Percentiles rank a stretch among this genome's conserved stretches.
Evolutionary conservation across 2,888 invertebrate genomes (phyloP).

Genomic region (Acanthacorydalis orientalis): DNA sequence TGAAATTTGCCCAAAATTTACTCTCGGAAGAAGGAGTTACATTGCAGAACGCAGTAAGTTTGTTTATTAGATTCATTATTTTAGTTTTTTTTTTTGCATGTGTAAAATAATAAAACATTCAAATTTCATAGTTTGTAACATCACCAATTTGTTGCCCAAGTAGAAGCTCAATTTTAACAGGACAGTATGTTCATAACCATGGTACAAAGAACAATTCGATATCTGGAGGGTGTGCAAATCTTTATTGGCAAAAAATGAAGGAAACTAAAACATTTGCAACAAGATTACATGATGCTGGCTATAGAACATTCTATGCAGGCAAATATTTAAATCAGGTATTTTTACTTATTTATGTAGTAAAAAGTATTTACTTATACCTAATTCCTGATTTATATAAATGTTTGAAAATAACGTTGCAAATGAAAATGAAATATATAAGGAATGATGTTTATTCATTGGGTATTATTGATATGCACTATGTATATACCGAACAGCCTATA

Average conservation of each 20-base stretch:
- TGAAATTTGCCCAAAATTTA: slow-evolving; percentile 43
- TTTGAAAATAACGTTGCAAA: no score
- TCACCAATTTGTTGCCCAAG: slow-evolving; percentile 84
- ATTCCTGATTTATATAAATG: slow-evolving; percentile 6
- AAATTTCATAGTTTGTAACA: slow-evolving; percentile 50
- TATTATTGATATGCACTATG: no score
- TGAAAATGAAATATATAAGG: no score
- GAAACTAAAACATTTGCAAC: slow-evolving; percentile 55
- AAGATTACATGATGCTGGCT: slow-evolving; percentile 43
- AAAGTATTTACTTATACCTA: slow-evolving; percentile 2
- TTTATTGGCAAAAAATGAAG: slow-evolving; percentile 42
- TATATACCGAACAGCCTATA: no score
- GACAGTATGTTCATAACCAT: slow-evolving; percentile 72
- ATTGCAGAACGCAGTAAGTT: slow-evolving; percentile 58
- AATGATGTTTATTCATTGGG: no score
- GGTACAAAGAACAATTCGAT: slow-evolving; percentile 60
- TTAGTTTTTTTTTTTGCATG: slow-evolving; percentile 1
- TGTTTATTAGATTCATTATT: background rate
- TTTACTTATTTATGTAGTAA: slow-evolving; percentile 6
- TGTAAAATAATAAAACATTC: background rate
- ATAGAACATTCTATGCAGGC: slow-evolving; percentile 80
- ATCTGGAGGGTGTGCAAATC: slow-evolving; percentile 58
- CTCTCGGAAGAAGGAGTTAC: slow-evolving; percentile 47
- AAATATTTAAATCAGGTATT: slow-evolving; percentile 81
- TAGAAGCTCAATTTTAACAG: slow-evolving; percentile 71